Evolutionary conservation across 2,888 invertebrate genomes (phyloP).

Genomic region (Busseola fusca): DNA sequence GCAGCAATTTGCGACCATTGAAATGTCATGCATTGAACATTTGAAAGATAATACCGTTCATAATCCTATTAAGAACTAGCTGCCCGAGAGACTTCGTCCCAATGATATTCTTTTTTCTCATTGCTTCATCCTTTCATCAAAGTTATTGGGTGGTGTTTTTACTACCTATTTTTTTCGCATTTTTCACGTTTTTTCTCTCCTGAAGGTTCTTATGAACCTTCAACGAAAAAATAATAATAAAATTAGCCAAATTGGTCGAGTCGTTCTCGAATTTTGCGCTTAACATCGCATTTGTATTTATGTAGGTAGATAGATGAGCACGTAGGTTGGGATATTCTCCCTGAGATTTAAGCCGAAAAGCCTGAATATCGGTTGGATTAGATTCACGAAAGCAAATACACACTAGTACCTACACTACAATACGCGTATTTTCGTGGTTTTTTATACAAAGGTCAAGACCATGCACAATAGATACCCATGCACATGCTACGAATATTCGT

Average conservation of each 20-base stretch:
- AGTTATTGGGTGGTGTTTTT: too few relatives aligned
- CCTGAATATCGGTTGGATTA: slow-evolving; percentile 14
- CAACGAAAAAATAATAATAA: too few relatives aligned
- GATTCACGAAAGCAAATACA: background rate
- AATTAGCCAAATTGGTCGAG: too few relatives aligned
- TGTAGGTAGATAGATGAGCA: background rate
- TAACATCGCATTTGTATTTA: too few relatives aligned
- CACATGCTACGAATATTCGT: background rate
- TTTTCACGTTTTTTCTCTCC: too few relatives aligned
- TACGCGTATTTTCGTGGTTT: background rate
- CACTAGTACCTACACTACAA: background rate
- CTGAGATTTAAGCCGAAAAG: slow-evolving; percentile 27
- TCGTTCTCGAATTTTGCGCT: too few relatives aligned
- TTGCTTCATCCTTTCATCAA: too few relatives aligned
- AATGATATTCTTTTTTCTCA: too few relatives aligned
- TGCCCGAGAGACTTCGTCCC: too few relatives aligned
- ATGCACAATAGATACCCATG: background rate
- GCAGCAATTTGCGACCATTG: slow-evolving; percentile 70
- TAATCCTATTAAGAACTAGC: slow-evolving; percentile 32
- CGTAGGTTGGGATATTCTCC: slow-evolving; percentile 26
- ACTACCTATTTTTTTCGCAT: too few relatives aligned
- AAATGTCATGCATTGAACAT: slow-evolving; percentile 65
- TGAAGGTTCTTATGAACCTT: too few relatives aligned
- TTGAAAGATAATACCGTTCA: slow-evolving; percentile 60
- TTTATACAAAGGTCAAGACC: background rate